A percentile compares a stretch with the other conserved stretches of the same genome.
These are phyloP conservation scores for Sphecodes monilicornis DNA, from an alignment of 2,888 invertebrate species.

Conservation along the genomic window DNA sequence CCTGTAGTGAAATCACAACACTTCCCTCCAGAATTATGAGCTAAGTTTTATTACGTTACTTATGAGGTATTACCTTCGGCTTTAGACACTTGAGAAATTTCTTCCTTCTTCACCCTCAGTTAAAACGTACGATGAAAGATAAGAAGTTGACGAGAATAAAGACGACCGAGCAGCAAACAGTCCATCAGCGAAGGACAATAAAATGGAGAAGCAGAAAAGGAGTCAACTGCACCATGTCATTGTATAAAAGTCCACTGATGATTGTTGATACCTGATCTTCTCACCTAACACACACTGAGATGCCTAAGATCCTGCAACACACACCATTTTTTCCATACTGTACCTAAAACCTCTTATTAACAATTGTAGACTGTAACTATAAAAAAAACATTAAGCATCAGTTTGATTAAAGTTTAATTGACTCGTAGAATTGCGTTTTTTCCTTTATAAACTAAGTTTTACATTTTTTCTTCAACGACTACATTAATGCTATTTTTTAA, in stretches of 20 bases:
- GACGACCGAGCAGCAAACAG: slow-evolving; percentile 75
- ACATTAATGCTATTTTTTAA: not conserved
- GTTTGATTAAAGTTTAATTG: slow-evolving; percentile 8
- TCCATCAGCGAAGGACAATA: slow-evolving; percentile 74
- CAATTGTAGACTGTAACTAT: slow-evolving; percentile 56
- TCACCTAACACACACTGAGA: slow-evolving; percentile 79
- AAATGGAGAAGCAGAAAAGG: slow-evolving; percentile 75
- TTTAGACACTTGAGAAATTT: slow-evolving; percentile 79
- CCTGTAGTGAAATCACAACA: slow-evolving; percentile 75
- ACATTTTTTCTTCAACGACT: not conserved
- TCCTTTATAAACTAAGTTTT: not conserved
- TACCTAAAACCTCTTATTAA: slow-evolving; percentile 68
- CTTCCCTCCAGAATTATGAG: slow-evolving; percentile 75
- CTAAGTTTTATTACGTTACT: slow-evolving; percentile 82
- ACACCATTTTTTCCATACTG: slow-evolving; percentile 78
- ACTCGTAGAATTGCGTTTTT: not conserved
- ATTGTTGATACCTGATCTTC: slow-evolving; percentile 68
- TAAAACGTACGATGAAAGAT: slow-evolving; percentile 80
- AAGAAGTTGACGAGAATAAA: slow-evolving; percentile 78
- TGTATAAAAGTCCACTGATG: slow-evolving; percentile 71
- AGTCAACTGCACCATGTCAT: slow-evolving; percentile 73
- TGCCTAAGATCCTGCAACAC: slow-evolving; percentile 81
- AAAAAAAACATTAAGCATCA: slow-evolving; percentile 37
- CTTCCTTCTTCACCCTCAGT: slow-evolving; percentile 77
- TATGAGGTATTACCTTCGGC: slow-evolving; percentile 76